Conservation (phyloP, 2,113 vertebrate genomes). For the Kryptolebias marmoratus region DNA sequence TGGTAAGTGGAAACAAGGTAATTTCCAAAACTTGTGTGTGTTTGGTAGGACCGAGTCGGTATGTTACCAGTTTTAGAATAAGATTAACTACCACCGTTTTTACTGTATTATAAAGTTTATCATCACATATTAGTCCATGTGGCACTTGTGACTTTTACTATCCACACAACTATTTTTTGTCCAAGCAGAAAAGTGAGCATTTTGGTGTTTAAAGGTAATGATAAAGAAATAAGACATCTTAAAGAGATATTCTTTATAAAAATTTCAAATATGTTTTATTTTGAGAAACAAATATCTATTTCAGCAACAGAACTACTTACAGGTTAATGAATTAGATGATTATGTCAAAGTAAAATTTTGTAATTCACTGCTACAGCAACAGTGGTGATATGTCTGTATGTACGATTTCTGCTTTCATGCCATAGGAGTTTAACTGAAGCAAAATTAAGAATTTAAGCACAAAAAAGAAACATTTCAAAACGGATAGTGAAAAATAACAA, state of each 20-base stretch:
- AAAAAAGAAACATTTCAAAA: conserved; percentile 61
- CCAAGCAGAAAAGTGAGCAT: no score
- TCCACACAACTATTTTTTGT: no score
- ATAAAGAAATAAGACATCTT: conserved; percentile 9
- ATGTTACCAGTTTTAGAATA: no score
- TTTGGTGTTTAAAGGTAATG: no score
- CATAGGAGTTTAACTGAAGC: conserved; percentile 68
- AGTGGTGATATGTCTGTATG: conserved; percentile 68
- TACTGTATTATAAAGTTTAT: no score
- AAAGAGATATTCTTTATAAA: conserved; percentile 65
- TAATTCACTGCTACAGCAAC: conserved; percentile 68
- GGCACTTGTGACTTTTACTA: no score
- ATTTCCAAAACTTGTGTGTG: no score
- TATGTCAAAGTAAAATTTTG: conserved; percentile 56
- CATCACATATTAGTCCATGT: no score
- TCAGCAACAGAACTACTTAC: conserved; percentile 75
- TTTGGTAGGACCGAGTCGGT: no score
- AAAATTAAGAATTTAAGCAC: conserved; percentile 64
- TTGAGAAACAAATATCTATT: conserved; percentile 67
- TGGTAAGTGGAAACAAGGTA: no score
- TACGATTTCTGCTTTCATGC: conserved; percentile 69
- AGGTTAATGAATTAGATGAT: conserved; percentile 72
- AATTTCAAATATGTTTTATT: conserved; percentile 81
- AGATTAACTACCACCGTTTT: no score
- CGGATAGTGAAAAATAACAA: conserved; percentile 64